phyloP scores from a whole-genome alignment of 2,113 vertebrate genomes.

The Turnix velox region DNA sequence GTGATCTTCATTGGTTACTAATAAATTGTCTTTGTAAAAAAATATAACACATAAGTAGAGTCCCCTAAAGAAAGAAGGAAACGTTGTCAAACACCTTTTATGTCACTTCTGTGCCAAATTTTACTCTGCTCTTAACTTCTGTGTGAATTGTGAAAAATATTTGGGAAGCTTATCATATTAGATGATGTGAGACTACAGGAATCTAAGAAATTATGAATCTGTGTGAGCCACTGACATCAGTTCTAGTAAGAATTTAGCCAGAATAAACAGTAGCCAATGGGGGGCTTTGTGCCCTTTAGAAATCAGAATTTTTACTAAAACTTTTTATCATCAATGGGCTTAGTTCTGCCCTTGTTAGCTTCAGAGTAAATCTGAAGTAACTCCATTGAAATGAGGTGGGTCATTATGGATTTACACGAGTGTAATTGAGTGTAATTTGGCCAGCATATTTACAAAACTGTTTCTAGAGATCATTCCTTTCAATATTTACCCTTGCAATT shows the following conservation, averaged over 20 bases:
- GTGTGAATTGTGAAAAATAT: not conserved
- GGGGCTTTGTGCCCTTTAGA: not conserved
- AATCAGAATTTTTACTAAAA: slow-evolving; percentile 1
- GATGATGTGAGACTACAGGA: not conserved
- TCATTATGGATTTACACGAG: slow-evolving; percentile 36
- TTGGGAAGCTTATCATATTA: not conserved
- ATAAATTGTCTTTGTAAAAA: slow-evolving; percentile 92
- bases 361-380: slow-evolving; percentile 5
- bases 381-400: not conserved
- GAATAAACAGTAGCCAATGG: not conserved
- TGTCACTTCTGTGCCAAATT: not conserved
- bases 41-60: slow-evolving; percentile 93
- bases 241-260: not conserved
- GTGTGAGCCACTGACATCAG: not conserved
- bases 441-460: slow-evolving; percentile 27
- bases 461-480: slow-evolving; percentile 46
- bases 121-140: not conserved
- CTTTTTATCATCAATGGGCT: not conserved
- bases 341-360: not conserved
- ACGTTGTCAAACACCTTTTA: slow-evolving; percentile 4
- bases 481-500: slow-evolving; percentile 62
- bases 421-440: slow-evolving; percentile 43
- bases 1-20: slow-evolving; percentile 97
- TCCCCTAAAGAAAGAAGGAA: slow-evolving; percentile 80
- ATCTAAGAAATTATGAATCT: not conserved